These are phyloP conservation scores for Dendropsophus ebraccatus DNA, from an alignment of 2,113 vertebrate genomes.

Conservation along the genomic window DNA sequence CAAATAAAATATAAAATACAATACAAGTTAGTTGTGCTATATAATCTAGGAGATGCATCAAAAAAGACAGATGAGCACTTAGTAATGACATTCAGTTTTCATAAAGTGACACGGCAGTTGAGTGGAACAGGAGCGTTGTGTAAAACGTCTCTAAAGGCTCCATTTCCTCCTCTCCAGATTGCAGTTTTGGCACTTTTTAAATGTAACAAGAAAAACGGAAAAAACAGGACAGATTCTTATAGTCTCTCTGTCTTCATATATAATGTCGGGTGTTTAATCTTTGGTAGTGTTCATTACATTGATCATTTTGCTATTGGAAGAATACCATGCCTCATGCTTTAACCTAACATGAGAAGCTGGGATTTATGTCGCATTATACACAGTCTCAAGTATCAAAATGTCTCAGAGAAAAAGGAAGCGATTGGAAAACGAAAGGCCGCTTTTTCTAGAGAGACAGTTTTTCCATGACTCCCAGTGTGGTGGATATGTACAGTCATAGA, in stretches of 20 bases:
- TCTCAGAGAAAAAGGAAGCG: background rate
- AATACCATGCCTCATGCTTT: background rate
- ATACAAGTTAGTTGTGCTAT: constrained; percentile 27
- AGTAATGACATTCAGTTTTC: constrained; percentile 24
- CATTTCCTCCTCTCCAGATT: background rate
- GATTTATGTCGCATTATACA: background rate
- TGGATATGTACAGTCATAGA: no score
- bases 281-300: constrained; percentile 34
- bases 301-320: background rate
- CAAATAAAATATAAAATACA: constrained; percentile 57
- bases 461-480: no score
- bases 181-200: constrained; percentile 40
- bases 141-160: constrained; percentile 19
- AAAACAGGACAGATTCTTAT: background rate
- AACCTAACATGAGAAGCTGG: background rate
- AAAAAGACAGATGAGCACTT: constrained; percentile 8
- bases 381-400: background rate
- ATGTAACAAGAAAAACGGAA: background rate
- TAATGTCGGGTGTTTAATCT: constrained; percentile 36
- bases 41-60: background rate
- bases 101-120: background rate
- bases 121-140: background rate
- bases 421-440: background rate
- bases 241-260: background rate
- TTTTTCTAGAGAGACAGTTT: no score